Evolutionary conservation across 2,797 vertebrate species (phyloP).

Genomic region (Meda fulgida): DNA sequence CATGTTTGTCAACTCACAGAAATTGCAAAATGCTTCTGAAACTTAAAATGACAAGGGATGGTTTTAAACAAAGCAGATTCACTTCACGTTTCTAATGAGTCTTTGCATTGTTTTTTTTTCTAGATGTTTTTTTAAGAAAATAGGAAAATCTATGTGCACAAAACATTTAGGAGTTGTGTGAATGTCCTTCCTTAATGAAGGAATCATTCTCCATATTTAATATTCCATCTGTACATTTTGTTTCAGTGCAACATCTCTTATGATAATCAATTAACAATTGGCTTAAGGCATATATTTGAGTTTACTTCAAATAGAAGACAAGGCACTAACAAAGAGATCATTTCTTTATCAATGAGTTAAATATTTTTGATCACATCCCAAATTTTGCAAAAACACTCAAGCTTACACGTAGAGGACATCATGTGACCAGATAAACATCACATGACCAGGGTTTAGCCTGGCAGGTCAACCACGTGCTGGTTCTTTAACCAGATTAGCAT

Average conservation of each 20-base stretch:
- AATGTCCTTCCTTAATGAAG: not conserved
- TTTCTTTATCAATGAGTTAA: not conserved
- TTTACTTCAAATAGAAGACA: not conserved
- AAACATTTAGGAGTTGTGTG: not conserved
- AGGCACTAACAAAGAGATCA: not conserved
- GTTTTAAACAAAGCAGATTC: not conserved
- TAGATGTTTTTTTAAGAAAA: not conserved
- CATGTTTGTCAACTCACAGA: not conserved
- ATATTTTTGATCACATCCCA: not conserved
- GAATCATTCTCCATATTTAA: not conserved
- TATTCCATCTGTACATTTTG: not conserved
- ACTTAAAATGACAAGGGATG: not conserved
- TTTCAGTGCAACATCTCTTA: not conserved
- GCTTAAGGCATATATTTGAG: not conserved
- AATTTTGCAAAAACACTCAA: not conserved
- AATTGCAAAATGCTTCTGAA: not conserved
- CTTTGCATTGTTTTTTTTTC: not conserved
- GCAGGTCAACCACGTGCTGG: conserved; percentile 34
- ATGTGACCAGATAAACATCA: conserved; percentile 37
- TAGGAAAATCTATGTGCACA: not conserved
- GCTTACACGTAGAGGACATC: not conserved
- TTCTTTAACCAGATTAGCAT: conserved; percentile 56
- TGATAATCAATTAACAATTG: not conserved
- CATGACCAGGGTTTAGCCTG: conserved; percentile 36
- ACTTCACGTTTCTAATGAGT: not conserved